A percentile compares a stretch with the other conserved stretches of the same genome.
phyloP scores from a whole-genome alignment of 2,113 vertebrate species.

The Nettapus auritus region DNA sequence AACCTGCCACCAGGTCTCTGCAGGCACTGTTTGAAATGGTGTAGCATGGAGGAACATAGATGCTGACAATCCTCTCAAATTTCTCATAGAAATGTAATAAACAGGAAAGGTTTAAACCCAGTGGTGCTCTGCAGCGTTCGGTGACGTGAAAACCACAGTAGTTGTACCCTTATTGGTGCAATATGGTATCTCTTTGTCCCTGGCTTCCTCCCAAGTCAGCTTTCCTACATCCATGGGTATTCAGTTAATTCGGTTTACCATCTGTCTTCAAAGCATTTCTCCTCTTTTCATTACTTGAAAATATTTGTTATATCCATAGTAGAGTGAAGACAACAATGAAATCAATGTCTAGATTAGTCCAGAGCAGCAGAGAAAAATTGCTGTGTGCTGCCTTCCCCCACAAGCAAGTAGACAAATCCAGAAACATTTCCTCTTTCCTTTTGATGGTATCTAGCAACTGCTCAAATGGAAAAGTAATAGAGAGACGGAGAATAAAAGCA shows the following conservation, averaged over 20 bases:
- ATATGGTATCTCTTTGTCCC: neutral
- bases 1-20: neutral
- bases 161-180: neutral
- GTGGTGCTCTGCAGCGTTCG: neutral
- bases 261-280: constrained; percentile 29
- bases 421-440: neutral
- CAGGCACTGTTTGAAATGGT: neutral
- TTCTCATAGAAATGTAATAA: neutral
- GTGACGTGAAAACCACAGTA: neutral
- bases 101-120: neutral
- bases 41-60: neutral
- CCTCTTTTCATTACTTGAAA: constrained; percentile 38
- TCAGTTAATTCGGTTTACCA: constrained; percentile 45
- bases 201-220: constrained; percentile 20
- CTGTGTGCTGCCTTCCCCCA: neutral
- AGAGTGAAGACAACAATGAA: neutral
- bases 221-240: neutral
- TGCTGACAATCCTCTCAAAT: neutral
- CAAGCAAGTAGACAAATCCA: neutral
- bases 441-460: neutral
- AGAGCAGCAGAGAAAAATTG: neutral
- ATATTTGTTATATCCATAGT: neutral
- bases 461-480: neutral
- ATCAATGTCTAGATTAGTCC: neutral
- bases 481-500: neutral